phyloP scores from a whole-genome alignment of 2,113 vertebrate species.

The Engraulis encrasicolus region DNA sequence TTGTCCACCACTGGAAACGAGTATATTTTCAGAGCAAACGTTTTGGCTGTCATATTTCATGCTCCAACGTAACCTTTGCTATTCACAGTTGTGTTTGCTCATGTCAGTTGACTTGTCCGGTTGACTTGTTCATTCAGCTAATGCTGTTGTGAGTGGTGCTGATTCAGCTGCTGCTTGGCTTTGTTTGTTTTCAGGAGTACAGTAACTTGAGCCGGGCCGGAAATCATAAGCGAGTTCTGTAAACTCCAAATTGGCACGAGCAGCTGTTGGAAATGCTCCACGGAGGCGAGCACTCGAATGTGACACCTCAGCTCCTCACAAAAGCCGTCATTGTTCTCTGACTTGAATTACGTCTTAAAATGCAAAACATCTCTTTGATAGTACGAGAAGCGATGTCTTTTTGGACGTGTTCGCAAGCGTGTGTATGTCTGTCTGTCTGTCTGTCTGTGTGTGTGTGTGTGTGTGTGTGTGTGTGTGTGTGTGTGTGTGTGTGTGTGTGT shows the following conservation, averaged over 20 bases:
- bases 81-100: background rate
- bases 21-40: background rate
- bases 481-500: too few species aligned
- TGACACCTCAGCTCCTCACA: background rate
- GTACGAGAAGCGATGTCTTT: background rate
- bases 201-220: background rate
- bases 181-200: background rate
- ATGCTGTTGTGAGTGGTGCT: background rate
- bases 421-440: too few species aligned
- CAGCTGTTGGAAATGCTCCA: background rate
- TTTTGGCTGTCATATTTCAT: too few species aligned
- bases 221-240: constrained; percentile 5
- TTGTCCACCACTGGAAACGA: too few species aligned
- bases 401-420: too few species aligned
- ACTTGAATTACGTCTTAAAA: background rate
- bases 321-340: background rate
- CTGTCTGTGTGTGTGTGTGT: too few species aligned
- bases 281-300: background rate
- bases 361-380: background rate
- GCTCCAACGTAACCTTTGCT: background rate
- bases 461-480: too few species aligned
- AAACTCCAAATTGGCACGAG: background rate
- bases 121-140: background rate
- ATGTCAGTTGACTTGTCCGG: background rate
- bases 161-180: constrained; percentile 1